Evolutionary conservation across 2,888 invertebrate genomes (phyloP), one percentile per base, ranked within the genome.

Genomic region (Drosophila bunnanda): DNA sequence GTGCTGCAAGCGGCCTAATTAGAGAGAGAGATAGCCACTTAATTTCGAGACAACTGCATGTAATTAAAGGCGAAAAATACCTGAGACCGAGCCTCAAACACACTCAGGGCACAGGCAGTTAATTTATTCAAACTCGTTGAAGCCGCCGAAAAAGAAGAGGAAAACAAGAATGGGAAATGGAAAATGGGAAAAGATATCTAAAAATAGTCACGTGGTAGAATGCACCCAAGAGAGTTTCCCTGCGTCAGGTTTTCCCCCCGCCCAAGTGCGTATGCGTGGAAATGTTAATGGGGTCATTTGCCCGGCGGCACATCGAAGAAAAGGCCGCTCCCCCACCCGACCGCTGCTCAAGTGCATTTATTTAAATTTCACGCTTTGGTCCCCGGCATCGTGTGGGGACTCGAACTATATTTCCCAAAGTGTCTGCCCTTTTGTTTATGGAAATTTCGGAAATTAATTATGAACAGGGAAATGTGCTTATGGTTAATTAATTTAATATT

Each of bases 211-310:
- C 66, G 66, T 66, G 66, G 55, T 66, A 36, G 55, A 66, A 72
- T 72, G 72, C 73, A 72, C 72, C 72, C 72, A 52, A 71, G 71
- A 64, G 65, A 52, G 54, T 53, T 73, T 68, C 17, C 54, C 44
- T 44, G 41, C 43, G 17, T 32, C 43, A n/a, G 38, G 58, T 44
- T 57, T 62, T 64, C 10, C 53, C 69, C 56, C 20, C 50, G n/a
- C 15, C 25, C 25, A 32, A 32, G 38, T 50, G 46, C 46, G 52
- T 46, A 57, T 55, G 67, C 69, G 55, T 67, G 71, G 30, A 80
- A 82, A 87, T 81, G 75, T 85, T 87, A 87, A 85, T 85, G 79
- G 79, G 85, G 73, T 87, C 88, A 79, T 84, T 87, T 87, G 82
- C 85, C 85, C 71, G 65, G 55, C 41, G 57, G 39, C 65, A 62